A percentile compares a stretch with the other conserved stretches of the same genome.
These are phyloP conservation scores for Bolborhynchus lineola DNA, from an alignment of 2,113 vertebrate species.

Conservation along the genomic window DNA sequence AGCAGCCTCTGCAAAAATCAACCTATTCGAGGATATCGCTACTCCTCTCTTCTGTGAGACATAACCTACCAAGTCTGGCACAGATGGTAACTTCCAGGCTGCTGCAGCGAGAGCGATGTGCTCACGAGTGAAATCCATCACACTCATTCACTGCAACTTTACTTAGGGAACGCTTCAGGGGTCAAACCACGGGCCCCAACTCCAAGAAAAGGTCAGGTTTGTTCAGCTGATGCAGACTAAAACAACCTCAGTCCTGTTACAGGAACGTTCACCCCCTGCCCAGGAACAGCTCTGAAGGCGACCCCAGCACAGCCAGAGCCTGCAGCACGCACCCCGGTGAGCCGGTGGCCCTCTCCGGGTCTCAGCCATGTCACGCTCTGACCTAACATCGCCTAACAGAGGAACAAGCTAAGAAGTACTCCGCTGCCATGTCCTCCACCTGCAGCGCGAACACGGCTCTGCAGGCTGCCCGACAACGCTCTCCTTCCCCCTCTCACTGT, in stretches of 20 bases:
- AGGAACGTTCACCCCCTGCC: not conserved
- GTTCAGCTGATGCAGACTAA: not conserved
- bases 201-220: too few species aligned
- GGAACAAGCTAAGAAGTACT: not conserved
- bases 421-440: not conserved
- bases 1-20: not conserved
- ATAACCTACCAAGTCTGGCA: not conserved
- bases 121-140: not conserved
- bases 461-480: not conserved
- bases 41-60: not conserved
- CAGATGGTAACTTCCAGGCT: not conserved
- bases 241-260: not conserved
- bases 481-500: not conserved
- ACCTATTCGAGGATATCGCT: not conserved
- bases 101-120: accelerated
- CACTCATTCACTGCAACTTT: not conserved
- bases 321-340: accelerated
- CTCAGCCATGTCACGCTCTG: not conserved
- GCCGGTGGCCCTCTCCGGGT: not conserved
- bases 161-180: not conserved
- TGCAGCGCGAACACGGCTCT: not conserved
- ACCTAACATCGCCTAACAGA: accelerated
- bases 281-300: not conserved
- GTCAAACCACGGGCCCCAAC: accelerated
- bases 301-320: accelerated